Conservation (phyloP, 2,113 vertebrate genomes). For the Plectropomus leopardus region DNA sequence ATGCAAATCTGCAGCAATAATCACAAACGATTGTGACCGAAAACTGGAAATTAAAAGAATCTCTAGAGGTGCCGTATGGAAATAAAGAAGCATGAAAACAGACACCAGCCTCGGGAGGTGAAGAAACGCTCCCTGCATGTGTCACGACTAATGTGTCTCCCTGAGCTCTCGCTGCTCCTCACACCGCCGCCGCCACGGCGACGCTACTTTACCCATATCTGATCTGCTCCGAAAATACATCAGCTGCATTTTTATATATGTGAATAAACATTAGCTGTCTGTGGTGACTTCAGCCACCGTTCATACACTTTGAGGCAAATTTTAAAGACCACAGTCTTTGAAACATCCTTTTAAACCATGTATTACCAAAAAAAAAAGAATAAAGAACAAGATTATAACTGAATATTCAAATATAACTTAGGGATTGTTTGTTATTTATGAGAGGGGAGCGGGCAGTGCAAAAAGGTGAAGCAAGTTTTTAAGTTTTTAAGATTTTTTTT, state of each 20-base stretch:
- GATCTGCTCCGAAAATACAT: constrained; percentile 25
- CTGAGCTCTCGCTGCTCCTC: background rate
- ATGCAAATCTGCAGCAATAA: background rate
- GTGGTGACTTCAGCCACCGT: background rate
- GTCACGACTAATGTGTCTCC: constrained; percentile 16
- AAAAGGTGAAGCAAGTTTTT: no score
- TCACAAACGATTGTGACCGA: background rate
- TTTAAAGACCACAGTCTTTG: no score
- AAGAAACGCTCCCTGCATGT: background rate
- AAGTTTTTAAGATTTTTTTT: no score
- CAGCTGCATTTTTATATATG: background rate
- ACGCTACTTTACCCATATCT: background rate
- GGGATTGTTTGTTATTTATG: no score
- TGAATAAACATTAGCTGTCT: background rate
- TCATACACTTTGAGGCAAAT: no score
- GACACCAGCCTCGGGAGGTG: constrained; percentile 2
- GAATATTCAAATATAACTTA: no score
- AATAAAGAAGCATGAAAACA: background rate
- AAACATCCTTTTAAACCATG: no score
- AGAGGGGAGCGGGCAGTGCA: no score
- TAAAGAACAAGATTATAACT: no score
- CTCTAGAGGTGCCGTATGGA: background rate
- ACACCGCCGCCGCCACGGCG: background rate
- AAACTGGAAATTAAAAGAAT: background rate
- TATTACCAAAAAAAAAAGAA: no score